Evolutionary conservation across 2,113 vertebrate species (phyloP).

Genomic region (Apeltes quadracus): DNA sequence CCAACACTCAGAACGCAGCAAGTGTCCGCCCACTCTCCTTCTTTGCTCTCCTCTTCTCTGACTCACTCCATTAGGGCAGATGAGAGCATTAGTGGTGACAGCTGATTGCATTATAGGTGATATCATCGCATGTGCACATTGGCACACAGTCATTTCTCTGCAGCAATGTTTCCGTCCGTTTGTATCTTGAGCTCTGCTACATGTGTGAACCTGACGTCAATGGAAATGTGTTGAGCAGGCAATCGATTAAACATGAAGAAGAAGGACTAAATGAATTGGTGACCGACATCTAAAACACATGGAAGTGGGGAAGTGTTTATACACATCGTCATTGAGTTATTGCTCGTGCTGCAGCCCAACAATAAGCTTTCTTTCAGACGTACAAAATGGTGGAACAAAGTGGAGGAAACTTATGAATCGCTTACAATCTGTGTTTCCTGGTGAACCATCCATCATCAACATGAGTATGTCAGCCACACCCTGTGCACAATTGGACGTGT

Average conservation of each 20-base stretch:
- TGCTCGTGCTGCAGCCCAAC: not conserved
- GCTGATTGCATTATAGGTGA: conserved; percentile 65
- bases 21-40: conserved; percentile 36
- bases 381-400: conserved; percentile 18
- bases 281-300: not conserved
- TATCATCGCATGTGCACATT: conserved; percentile 38
- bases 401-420: conserved; percentile 46
- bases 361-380: conserved; percentile 10
- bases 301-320: no score
- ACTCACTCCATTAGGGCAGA: conserved; percentile 45
- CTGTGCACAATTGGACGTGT: conserved; percentile 13
- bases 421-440: conserved; percentile 20
- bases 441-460: conserved; percentile 47
- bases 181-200: not conserved
- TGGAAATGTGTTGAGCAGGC: not conserved
- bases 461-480: conserved; percentile 13
- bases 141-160: not conserved
- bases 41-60: conserved; percentile 33
- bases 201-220: not conserved
- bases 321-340: not conserved
- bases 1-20: conserved; percentile 53
- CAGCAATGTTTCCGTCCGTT: not conserved
- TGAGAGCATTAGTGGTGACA: conserved; percentile 60
- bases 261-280: not conserved
- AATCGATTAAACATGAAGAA: not conserved